Percentiles rank a stretch among this genome's conserved stretches.
Conservation (phyloP, 2,797 vertebrate species). For the Pseudomugil gertrudae region DNA sequence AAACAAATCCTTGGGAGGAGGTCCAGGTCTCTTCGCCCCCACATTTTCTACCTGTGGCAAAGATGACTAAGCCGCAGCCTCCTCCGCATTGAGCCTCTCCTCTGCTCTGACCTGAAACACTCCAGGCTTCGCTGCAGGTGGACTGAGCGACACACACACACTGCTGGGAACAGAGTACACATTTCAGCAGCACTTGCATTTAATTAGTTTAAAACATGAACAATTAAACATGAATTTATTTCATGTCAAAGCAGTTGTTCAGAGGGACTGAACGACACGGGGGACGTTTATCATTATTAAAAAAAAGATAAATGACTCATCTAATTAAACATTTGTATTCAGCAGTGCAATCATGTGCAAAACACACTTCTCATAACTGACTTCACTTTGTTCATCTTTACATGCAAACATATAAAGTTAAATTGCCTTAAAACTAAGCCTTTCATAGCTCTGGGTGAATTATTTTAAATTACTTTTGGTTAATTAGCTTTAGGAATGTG, state of each 20-base stretch:
- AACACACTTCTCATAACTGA: too few species aligned
- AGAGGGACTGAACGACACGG: not conserved
- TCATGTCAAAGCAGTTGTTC: not conserved
- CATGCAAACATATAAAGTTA: not conserved
- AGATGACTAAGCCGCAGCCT: constrained; percentile 59
- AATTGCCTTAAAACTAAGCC: not conserved
- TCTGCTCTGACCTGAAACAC: constrained; percentile 30
- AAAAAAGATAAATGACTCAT: constrained; percentile 1
- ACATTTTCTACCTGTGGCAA: constrained; percentile 58
- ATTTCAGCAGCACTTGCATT: too few species aligned
- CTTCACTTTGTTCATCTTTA: too few species aligned
- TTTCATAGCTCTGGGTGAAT: not conserved
- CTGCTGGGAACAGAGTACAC: not conserved
- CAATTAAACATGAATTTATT: not conserved
- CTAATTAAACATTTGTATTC: not conserved
- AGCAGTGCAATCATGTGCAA: not conserved
- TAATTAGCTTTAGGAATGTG: not conserved
- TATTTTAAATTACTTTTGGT: not conserved
- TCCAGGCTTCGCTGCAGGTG: constrained; percentile 30
- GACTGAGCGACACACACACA: constrained; percentile 13
- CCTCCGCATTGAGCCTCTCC: constrained; percentile 51
- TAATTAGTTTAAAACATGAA: not conserved
- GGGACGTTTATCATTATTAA: not conserved
- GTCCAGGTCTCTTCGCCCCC: constrained; percentile 51
- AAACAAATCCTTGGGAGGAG: constrained; percentile 41